These are phyloP conservation scores for Sipha flava DNA, from an alignment of 1,140 invertebrate genomes.

Conservation along the genomic window DNA sequence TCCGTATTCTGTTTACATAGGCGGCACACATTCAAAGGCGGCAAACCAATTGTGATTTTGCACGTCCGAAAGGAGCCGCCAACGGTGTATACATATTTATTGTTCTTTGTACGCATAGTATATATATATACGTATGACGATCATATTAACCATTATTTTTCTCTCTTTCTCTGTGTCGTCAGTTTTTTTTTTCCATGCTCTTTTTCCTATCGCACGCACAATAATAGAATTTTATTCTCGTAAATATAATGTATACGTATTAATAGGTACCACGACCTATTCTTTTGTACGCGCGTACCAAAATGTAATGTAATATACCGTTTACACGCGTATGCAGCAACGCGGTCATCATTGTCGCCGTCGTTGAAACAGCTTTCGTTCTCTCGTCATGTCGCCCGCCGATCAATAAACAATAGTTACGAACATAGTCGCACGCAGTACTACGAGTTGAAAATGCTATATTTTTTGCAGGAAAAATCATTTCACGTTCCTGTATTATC, in stretches of 20 bases:
- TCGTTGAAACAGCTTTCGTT: too few relatives aligned
- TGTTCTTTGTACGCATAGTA: neutral
- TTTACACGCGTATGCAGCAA: too few relatives aligned
- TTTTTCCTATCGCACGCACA: neutral
- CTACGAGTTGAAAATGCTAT: too few relatives aligned
- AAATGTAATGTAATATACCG: too few relatives aligned
- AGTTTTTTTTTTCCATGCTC: neutral
- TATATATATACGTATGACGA: neutral
- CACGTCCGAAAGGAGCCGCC: conserved; percentile 12
- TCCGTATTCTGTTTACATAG: conserved; percentile 19
- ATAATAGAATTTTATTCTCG: neutral
- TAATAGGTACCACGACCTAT: too few relatives aligned
- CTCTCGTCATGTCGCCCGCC: too few relatives aligned
- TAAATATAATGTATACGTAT: neutral
- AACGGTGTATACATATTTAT: neutral
- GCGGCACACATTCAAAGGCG: conserved; percentile 25
- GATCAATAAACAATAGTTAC: too few relatives aligned
- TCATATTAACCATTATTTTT: neutral
- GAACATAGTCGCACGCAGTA: too few relatives aligned
- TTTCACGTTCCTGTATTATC: too few relatives aligned
- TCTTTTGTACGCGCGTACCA: too few relatives aligned
- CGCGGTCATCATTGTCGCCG: too few relatives aligned
- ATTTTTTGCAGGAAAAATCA: too few relatives aligned
- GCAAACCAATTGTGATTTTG: conserved; percentile 25
- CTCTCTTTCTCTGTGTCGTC: neutral